These are phyloP conservation scores for Clivina fossor DNA, from an alignment of 2,888 invertebrate species.

Conservation along the genomic window DNA sequence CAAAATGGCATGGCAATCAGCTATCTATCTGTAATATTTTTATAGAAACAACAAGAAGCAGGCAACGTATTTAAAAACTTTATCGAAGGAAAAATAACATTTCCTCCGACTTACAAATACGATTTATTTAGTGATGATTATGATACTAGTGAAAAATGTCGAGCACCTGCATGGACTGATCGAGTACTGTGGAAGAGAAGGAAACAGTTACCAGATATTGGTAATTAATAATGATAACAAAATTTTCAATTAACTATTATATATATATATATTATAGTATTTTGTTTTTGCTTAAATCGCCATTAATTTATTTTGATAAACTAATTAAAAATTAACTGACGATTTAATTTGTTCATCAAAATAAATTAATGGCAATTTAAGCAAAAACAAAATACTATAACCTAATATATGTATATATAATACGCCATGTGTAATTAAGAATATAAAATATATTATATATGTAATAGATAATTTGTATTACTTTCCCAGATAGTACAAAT, in stretches of 20 bases:
- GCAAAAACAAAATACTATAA: no score
- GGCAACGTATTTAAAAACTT: conserved; percentile 91
- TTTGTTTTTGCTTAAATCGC: no score
- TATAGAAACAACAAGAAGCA: conserved; percentile 70
- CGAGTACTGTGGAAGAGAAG: conserved; percentile 90
- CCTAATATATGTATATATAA: no score
- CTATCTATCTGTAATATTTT: conserved; percentile 34
- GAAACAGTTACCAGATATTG: conserved; percentile 71
- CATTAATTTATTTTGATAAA: no score
- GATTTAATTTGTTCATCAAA: no score
- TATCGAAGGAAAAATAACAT: conserved; percentile 86
- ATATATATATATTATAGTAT: conserved; percentile 13
- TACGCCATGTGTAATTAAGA: no score
- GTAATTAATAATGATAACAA: conserved; percentile 47
- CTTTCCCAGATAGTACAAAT: conserved; percentile 37
- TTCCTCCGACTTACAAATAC: conserved; percentile 98
- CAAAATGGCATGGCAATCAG: not conserved
- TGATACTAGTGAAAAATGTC: conserved; percentile 96
- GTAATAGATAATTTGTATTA: no score
- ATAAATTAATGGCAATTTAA: no score
- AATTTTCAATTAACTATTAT: not conserved
- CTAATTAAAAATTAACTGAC: conserved; percentile 8
- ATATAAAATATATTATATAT: no score
- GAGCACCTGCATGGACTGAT: conserved; percentile 99
- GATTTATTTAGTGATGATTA: conserved; percentile 98